Evolutionary conservation across 2,888 invertebrate species (phyloP), one percentile per base, ranked within the genome.

Genomic region (Axea sp.): DNA sequence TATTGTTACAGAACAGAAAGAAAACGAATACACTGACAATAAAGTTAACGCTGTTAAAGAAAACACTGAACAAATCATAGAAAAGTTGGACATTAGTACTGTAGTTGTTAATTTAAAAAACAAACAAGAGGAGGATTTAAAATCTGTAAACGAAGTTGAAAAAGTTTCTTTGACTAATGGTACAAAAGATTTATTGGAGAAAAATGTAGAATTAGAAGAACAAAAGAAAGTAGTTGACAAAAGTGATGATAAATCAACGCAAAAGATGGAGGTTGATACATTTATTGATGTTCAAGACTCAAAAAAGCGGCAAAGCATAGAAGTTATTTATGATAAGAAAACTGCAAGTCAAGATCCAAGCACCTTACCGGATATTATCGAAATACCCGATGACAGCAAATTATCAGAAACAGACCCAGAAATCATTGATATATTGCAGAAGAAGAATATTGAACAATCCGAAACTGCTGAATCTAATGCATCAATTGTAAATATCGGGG

Each of bases 321-420:
- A 86, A 76, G 77, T 85, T 0, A 79, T 86, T 43, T 86, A 79
- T 33, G 86, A 86, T 19, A 76, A 79, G 28, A 76, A 79, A 14
- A 45, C 69, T 0, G 69, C 65, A 5, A 77, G 53, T 2, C 72
- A 51, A 8, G 77, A 78, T 3, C 81, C 80, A 53, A 28, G 55
- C 0, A 80, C 72, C 19, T 68, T 80, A 0, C 75, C 76, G 12
- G 84, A 84, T 39, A 37, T 84, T n/a, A 83, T 86, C 0, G 83
- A 85, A 41, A 83, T 86, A 4, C 81, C 81, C 19, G 85, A 85
- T 30, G 57, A 55, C 9, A 33, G 80, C 24, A 68, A 65, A 4
- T 62, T n/a, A 68, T 78, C 31, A 14, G 60, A 81, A 1, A 76
- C 68, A 1, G 65, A 76, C 6, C 59, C 76, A 3, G 60, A 57